Base-by-base conservation (phyloP, 1,140 invertebrate genomes). In the Zaprionus capensis region DNA sequence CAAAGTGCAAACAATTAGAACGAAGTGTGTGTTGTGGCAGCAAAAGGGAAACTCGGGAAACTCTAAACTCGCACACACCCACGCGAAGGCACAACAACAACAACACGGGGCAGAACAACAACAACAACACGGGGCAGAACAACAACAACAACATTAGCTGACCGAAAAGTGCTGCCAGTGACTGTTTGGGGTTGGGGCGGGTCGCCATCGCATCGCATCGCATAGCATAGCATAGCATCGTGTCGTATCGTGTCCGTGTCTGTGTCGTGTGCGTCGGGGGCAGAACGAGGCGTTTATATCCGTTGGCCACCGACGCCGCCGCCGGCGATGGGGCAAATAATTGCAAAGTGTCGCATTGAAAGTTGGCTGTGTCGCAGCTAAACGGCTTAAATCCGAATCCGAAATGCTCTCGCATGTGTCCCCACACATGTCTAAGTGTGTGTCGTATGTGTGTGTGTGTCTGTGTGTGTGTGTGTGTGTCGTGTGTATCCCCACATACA, bases 321-420 rank as follows among this genome's bases (percentile, higher is more conserved):
- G 9, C 7, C 17, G 44, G 44, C 46, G 46, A 51, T 24, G 46
- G 46, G 46, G 46, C 46, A 51, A 51, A 51, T 51, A 51, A 51
- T 51, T 51, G 46, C 46, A 51, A 24, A 51, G 46, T 51, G 46
- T 51, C 46, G 46, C 46, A 51, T 51, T 51, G 46, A 51, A 51
- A 51, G 46, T 51, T 51, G 46, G 46, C 46, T 14, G 46, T 51
- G 46, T 51, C 46, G 46, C 46, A 51, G 46, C 46, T 51, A 51
- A 51, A 51, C 46, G 20, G 46, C 46, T 51, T 51, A 51, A 24
- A 20, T 51, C 20, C 46, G 46, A 51, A 51, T 51, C 20, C 46
- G 20, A 51, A 24, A 51, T 51, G 46, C 46, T 51, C 41, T n/a
- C 41, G n/a, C n/a, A 46, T 46, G n/a, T 49, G 20, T 22, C 11